Evolutionary conservation across 2,113 vertebrate genomes (phyloP), one percentile per base, ranked within the genome.

Genomic region (Rhinopithecus roxellana): DNA sequence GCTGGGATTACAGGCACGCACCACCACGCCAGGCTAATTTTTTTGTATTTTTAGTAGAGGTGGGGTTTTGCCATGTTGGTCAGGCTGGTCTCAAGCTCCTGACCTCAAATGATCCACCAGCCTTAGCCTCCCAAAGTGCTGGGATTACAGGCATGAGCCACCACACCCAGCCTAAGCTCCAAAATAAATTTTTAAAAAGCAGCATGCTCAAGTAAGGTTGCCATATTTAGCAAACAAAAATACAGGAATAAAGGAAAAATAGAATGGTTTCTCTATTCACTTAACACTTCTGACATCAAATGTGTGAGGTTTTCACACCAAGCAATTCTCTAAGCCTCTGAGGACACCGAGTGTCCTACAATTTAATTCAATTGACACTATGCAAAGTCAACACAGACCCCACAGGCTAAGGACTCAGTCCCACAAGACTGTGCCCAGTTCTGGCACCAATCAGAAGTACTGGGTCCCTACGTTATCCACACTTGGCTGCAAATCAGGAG

Each of bases 111-210:
- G 5, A 32, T 32, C 61, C 27, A 6, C 61, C 61, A 5, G 2
- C 12, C 61, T 64, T 64, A 13, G 61, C 61, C 11, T 64, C 27
- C 27, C 12, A 32, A 13, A 64, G 61, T 64, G 13, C 61, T 14
- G 61, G 61, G 12, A 64, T 64, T 64, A 64, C 27, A 64, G 61
- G 61, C 2, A 6, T 64, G 27, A 64, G 61, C 61, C 61, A 64
- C 61, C 27, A 2, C 61, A 14, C 61, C 61, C 61, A 32, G 61
- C 9, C 9, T 83, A 50, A 96, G 43, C 8, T 43, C 61, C 25
- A 13, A 91, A 69, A 67, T 86, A 94, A 94, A 82, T 82, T 45
- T 82, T 72, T 90, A 69, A 43, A 79, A 90, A 80, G 22, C 12
- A 74, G 32, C 75, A 80, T 6, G 40, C 13, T 61, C 61, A 40